A percentile compares a stretch with the other conserved stretches of the same genome.
These are phyloP conservation scores for Sebastolobus altivelis DNA, from an alignment of 2,797 vertebrate species.

Conservation along the genomic window DNA sequence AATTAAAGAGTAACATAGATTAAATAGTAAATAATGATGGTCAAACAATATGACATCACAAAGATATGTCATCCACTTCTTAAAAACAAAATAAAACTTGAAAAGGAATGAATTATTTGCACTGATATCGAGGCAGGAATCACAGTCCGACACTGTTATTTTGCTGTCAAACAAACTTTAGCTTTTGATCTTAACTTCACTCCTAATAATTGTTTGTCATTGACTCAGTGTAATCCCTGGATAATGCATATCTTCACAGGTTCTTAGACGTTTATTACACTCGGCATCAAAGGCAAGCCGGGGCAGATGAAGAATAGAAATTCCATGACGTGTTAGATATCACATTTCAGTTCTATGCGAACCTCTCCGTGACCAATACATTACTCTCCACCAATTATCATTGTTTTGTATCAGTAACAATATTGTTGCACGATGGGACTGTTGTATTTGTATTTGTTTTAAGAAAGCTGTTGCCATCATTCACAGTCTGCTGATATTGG, in stretches of 20 bases:
- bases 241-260: constrained; percentile 61
- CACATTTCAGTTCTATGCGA: constrained; percentile 58
- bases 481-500: constrained; percentile 23
- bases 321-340: constrained; percentile 68
- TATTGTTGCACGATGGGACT: not conserved
- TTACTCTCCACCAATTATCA: constrained; percentile 32
- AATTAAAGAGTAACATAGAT: not conserved
- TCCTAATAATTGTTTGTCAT: constrained; percentile 68
- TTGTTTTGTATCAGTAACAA: constrained; percentile 26
- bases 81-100: not conserved
- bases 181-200: constrained; percentile 52
- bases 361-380: constrained; percentile 40
- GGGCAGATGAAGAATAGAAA: constrained; percentile 66
- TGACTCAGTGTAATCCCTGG: constrained; percentile 64
- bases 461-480: constrained; percentile 24
- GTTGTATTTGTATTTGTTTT: constrained; percentile 11
- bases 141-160: not conserved
- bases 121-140: not conserved
- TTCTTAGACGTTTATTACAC: constrained; percentile 61
- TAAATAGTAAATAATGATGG: not conserved
- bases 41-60: not conserved
- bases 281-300: constrained; percentile 67
- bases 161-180: constrained; percentile 4
- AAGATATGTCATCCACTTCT: not conserved
- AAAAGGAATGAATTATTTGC: not conserved